Percentiles rank a stretch among this genome's conserved stretches.
These are phyloP conservation scores for Darevskia mixta DNA, from an alignment of 2,797 vertebrate species.

Conservation along the genomic window DNA sequence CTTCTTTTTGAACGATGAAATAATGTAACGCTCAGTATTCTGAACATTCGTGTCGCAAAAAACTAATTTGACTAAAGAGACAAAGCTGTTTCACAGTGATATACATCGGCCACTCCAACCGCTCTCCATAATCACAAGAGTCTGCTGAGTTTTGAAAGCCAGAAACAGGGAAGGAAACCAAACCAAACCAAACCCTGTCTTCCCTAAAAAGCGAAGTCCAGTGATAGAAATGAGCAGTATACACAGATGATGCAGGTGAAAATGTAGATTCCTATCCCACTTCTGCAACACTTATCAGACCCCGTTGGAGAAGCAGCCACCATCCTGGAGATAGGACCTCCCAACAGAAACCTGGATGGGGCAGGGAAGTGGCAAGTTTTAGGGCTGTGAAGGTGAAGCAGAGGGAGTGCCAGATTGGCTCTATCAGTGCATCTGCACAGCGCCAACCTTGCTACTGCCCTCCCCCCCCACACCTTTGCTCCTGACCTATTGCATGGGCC, in stretches of 20 bases:
- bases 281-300: neutral
- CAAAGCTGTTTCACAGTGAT: slow-evolving; percentile 8
- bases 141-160: neutral
- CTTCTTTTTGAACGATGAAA: slow-evolving; percentile 15
- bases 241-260: neutral
- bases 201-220: neutral
- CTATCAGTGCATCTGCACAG: no score
- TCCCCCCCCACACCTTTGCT: no score
- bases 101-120: neutral
- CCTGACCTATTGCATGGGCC: no score
- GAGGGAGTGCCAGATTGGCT: no score
- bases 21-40: slow-evolving; percentile 46
- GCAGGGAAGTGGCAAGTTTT: no score
- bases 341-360: no score
- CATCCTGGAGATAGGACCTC: no score
- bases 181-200: neutral
- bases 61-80: slow-evolving; percentile 32
- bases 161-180: neutral
- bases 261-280: neutral
- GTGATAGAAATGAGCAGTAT: neutral
- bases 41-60: slow-evolving; percentile 25
- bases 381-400: no score
- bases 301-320: neutral
- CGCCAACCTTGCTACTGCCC: no score
- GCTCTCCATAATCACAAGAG: neutral